Base-by-base conservation (phyloP, 2,113 vertebrate species). In the Anolis sagrei region DNA sequence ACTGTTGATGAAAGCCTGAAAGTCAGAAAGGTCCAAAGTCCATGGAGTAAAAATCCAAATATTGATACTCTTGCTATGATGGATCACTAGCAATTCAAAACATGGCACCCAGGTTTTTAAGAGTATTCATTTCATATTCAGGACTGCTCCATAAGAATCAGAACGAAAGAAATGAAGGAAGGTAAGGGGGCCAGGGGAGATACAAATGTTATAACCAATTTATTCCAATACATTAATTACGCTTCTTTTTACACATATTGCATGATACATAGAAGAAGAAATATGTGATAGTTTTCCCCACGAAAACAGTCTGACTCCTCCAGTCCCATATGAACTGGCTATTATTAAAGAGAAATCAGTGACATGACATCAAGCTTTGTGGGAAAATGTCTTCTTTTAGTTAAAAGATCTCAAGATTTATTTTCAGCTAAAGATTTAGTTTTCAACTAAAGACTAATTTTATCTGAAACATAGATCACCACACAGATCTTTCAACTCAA, bases 1-100 rank as follows among this genome's bases (percentile, higher is more conserved):
- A 62, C 89, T 86, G 79, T 86, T 89, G 88, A 85, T 61, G 72
- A 85, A 87, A 81, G 86, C 68, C 89, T 66, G 91, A 62, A n/a
- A 91, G 64, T 64, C 51, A 89, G 4, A 88, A 79, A 84, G 81
- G 68, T 84, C 85, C 86, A 77, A 88, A 80, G 34, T 91, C 86
- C 39, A 82, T 83, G 91, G 44, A 69, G n/a, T 36, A 0, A 79
- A 86, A 75, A 86, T 85, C 84, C 83, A 90, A 85, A 91, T 76
- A 72, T 87, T 85, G 93, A 84, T 78, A 82, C 11, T 80, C 32
- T 86, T 75, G 27, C 44, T 39, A 18, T 11, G 19, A 4, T 11
- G 10, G 49, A 23, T 18, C n/a, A 70, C 80, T 79, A 18, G 10
- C 34, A 16, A 44, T 36, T 36, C 10, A 64, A 66, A 49, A 48